phyloP scores from a whole-genome alignment of 1,140 invertebrate genomes.

The Bombus huntii region DNA sequence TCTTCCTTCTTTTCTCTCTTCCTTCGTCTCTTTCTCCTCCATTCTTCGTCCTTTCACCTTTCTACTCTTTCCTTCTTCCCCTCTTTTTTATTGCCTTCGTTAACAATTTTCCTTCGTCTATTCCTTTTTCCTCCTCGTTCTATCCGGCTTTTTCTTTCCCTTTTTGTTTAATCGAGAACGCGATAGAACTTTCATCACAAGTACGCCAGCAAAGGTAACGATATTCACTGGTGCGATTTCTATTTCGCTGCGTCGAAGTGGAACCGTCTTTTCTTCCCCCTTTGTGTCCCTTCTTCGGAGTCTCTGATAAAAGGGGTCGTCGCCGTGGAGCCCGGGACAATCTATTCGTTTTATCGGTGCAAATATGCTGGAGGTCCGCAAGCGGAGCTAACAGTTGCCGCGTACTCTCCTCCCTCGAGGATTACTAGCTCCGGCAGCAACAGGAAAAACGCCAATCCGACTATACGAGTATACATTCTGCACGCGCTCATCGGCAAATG shows the following conservation, averaged over 20 bases:
- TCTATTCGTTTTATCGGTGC: constrained; percentile 63
- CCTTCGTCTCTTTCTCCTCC: neutral
- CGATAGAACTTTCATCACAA: constrained; percentile 15
- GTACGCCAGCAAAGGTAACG: constrained; percentile 17
- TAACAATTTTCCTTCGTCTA: neutral
- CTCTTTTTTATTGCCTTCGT: constrained; percentile 1
- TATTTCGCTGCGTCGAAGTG: constrained; percentile 56
- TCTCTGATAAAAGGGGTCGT: constrained; percentile 57
- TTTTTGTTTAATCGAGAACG: constrained; percentile 34
- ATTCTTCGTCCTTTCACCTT: neutral
- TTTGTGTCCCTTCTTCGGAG: neutral
- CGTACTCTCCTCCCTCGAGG: neutral
- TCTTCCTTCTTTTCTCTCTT: neutral
- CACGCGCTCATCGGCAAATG: constrained; percentile 21
- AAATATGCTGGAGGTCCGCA: constrained; percentile 53
- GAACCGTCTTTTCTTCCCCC: constrained; percentile 37
- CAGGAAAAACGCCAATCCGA: constrained; percentile 46
- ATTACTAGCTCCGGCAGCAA: constrained; percentile 28
- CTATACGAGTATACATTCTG: constrained; percentile 5
- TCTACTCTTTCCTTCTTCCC: no score
- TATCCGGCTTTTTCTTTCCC: neutral
- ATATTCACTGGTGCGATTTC: constrained; percentile 52
- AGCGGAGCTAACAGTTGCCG: constrained; percentile 40
- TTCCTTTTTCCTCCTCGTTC: neutral
- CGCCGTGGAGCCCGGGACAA: constrained; percentile 54